phyloP scores from a whole-genome alignment of 2,113 vertebrate species.

The Trichechus manatus region DNA sequence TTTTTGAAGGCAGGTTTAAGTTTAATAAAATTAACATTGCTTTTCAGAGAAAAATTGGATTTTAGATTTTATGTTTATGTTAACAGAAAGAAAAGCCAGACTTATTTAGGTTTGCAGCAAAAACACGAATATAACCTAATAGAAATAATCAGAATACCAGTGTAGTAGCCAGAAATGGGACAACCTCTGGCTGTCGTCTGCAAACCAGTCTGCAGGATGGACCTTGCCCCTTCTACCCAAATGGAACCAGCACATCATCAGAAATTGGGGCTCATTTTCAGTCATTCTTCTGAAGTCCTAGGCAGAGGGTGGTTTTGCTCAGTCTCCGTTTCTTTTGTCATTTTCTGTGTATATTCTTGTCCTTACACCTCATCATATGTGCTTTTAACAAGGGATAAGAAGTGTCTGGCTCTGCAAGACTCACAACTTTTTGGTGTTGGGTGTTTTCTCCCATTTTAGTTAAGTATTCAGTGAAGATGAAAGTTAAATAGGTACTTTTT shows the following conservation, averaged over 20 bases:
- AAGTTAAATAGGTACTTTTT: slow-evolving; percentile 4
- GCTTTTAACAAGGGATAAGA: not conserved
- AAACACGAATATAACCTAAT: not conserved
- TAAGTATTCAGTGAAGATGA: slow-evolving; percentile 47
- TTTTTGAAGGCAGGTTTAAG: not conserved
- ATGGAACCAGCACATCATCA: not conserved
- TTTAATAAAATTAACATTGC: not conserved
- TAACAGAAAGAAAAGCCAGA: not conserved
- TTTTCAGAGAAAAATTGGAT: not conserved
- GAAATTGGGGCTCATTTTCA: not conserved
- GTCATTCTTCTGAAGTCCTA: not conserved
- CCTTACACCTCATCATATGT: slow-evolving; percentile 17
- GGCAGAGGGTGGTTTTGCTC: not conserved
- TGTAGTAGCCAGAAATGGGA: not conserved
- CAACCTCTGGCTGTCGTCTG: not conserved
- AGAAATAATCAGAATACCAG: not conserved
- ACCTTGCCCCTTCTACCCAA: not conserved
- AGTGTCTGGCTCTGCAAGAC: slow-evolving; percentile 12
- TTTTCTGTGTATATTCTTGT: not conserved
- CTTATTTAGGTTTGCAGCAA: not conserved
- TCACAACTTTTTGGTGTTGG: slow-evolving; percentile 54
- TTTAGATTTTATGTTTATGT: not conserved
- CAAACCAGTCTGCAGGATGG: not conserved
- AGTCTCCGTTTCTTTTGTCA: not conserved
- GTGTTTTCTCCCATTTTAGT: not conserved